phyloP scores from a whole-genome alignment of 2,888 invertebrate genomes.

The Chrysolina haemoptera region DNA sequence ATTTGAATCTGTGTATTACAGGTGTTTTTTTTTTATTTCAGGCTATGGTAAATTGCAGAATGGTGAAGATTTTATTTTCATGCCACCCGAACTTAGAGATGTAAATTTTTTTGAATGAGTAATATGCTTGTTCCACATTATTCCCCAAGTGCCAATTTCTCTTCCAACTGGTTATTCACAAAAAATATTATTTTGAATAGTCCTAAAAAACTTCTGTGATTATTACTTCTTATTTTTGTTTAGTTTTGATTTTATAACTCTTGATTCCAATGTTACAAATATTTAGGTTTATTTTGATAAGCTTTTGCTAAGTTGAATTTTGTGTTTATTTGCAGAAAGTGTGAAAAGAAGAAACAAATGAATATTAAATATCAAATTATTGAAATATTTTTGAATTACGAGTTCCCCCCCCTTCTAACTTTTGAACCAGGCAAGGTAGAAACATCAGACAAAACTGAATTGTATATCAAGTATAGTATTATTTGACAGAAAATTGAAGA shows the following conservation, averaged over 20 bases:
- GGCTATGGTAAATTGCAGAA: conserved; percentile 76
- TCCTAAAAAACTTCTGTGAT: background rate
- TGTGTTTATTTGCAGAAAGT: no score
- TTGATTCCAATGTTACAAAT: no score
- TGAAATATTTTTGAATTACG: no score
- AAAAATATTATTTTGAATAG: background rate
- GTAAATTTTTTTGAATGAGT: conserved; percentile 73
- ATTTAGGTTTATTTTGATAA: no score
- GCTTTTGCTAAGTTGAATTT: no score
- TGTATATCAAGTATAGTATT: no score
- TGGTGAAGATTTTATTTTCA: conserved; percentile 74
- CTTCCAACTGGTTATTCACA: background rate
- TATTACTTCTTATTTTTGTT: background rate
- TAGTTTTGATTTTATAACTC: background rate
- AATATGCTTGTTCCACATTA: background rate
- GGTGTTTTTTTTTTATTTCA: conserved; percentile 62
- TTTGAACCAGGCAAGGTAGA: no score
- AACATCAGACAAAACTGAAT: no score
- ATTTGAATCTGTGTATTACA: conserved; percentile 6
- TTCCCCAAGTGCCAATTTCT: background rate
- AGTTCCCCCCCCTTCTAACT: no score
- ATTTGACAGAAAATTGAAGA: no score
- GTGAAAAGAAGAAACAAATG: no score
- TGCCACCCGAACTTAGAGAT: conserved; percentile 79
- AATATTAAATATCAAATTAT: no score